These are phyloP conservation scores for Pseudoips prasinana DNA, from an alignment of 2,888 invertebrate species.

Conservation along the genomic window DNA sequence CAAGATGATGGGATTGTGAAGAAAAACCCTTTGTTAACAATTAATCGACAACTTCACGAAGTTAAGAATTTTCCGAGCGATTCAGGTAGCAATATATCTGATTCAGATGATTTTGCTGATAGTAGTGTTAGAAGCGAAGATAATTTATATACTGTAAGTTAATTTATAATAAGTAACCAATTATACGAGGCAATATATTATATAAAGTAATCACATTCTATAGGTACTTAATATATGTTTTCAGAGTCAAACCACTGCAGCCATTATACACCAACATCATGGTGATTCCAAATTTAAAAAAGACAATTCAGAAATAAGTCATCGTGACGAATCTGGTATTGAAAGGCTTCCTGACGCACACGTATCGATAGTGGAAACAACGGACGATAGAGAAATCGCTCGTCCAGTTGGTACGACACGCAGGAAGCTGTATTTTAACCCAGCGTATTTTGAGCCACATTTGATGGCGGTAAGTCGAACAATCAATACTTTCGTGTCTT, in stretches of 20 bases:
- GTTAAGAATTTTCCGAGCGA: constrained; percentile 67
- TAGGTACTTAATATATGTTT: constrained; percentile 17
- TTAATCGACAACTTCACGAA: constrained; percentile 84
- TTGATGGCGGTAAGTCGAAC: constrained; percentile 85
- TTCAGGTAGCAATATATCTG: constrained; percentile 84
- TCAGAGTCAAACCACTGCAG: constrained; percentile 83
- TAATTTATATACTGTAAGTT: constrained; percentile 57
- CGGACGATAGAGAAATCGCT: constrained; percentile 86
- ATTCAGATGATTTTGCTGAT: constrained; percentile 83
- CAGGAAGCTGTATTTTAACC: constrained; percentile 93
- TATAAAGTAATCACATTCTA: too few relatives aligned
- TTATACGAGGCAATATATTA: too few relatives aligned
- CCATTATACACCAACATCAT: constrained; percentile 85
- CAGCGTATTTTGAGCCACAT: constrained; percentile 95
- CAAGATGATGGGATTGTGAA: constrained; percentile 88
- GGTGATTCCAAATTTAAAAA: constrained; percentile 57
- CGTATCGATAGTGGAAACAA: constrained; percentile 92
- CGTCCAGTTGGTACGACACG: constrained; percentile 87
- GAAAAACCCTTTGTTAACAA: constrained; percentile 86
- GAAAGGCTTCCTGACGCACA: constrained; percentile 92
- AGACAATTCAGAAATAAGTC: constrained; percentile 55
- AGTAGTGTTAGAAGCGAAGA: constrained; percentile 58
- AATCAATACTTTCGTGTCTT: neutral
- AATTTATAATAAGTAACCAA: too few relatives aligned
- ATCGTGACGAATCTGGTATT: constrained; percentile 81